Evolutionary conservation across 2,888 invertebrate genomes (phyloP).

Genomic region (Eristalinus aeneus): DNA sequence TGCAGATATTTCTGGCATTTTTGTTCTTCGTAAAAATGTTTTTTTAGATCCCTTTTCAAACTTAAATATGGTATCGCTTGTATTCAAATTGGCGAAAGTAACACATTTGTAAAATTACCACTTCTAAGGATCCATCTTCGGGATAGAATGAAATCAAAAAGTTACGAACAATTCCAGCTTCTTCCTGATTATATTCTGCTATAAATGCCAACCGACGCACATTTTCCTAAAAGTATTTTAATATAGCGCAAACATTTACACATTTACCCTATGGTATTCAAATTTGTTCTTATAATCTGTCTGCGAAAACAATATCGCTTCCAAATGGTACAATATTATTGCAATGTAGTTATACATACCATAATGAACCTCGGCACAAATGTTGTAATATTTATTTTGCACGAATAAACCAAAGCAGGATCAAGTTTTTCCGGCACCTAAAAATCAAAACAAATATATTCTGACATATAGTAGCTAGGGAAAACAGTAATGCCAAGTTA

Average conservation of each 20-base stretch:
- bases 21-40: constrained; percentile 82
- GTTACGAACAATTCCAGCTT: constrained; percentile 87
- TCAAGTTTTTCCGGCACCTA: not conserved
- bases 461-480: constrained; percentile 7
- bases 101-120: constrained; percentile 81
- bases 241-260: constrained; percentile 3
- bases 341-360: not conserved
- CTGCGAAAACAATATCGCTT: too few species aligned
- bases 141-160: constrained; percentile 90
- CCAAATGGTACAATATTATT: not conserved
- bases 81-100: not conserved
- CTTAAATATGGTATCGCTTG: constrained; percentile 75
- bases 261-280: constrained; percentile 33
- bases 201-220: constrained; percentile 82
- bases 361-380: not conserved
- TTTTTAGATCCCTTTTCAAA: constrained; percentile 85
- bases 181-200: constrained; percentile 94
- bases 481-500: too few species aligned
- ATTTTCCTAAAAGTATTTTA: constrained; percentile 20
- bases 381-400: not conserved
- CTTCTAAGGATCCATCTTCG: constrained; percentile 89
- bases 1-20: constrained; percentile 84
- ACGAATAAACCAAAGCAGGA: not conserved
- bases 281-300: constrained; percentile 1
- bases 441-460: constrained; percentile 34